These are phyloP conservation scores for Sparus aurata DNA, from an alignment of 2,797 vertebrate species.

Conservation along the genomic window DNA sequence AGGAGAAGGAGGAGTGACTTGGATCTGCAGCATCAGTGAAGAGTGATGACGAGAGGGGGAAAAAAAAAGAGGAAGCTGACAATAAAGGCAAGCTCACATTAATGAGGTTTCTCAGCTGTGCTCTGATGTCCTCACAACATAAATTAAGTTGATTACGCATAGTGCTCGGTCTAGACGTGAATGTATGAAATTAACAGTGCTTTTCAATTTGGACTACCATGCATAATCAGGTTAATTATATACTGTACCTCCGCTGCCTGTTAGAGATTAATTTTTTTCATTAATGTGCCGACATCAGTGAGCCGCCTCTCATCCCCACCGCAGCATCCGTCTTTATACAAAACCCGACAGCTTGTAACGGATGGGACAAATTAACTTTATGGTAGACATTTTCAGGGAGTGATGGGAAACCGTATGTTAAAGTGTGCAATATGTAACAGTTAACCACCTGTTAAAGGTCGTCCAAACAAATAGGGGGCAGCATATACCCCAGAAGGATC, in stretches of 20 bases:
- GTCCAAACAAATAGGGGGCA: too few species aligned
- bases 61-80: slow-evolving; percentile 20
- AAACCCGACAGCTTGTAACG: background rate
- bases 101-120: slow-evolving; percentile 25
- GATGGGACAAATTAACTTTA: background rate
- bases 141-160: slow-evolving; percentile 50
- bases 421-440: too few species aligned
- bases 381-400: background rate
- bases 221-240: slow-evolving; percentile 67
- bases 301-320: background rate
- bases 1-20: slow-evolving; percentile 8
- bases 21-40: slow-evolving; percentile 46
- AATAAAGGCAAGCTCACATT: slow-evolving; percentile 2
- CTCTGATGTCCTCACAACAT: slow-evolving; percentile 22
- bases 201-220: slow-evolving; percentile 47
- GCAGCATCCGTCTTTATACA: background rate
- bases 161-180: slow-evolving; percentile 46
- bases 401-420: background rate
- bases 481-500: too few species aligned
- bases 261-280: slow-evolving; percentile 16
- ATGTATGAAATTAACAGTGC: slow-evolving; percentile 49
- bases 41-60: slow-evolving; percentile 22
- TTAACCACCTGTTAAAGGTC: too few species aligned
- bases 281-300: slow-evolving; percentile 18
- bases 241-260: slow-evolving; percentile 36